phyloP scores from a whole-genome alignment of 1,140 invertebrate genomes.

The Drosophila ficusphila region DNA sequence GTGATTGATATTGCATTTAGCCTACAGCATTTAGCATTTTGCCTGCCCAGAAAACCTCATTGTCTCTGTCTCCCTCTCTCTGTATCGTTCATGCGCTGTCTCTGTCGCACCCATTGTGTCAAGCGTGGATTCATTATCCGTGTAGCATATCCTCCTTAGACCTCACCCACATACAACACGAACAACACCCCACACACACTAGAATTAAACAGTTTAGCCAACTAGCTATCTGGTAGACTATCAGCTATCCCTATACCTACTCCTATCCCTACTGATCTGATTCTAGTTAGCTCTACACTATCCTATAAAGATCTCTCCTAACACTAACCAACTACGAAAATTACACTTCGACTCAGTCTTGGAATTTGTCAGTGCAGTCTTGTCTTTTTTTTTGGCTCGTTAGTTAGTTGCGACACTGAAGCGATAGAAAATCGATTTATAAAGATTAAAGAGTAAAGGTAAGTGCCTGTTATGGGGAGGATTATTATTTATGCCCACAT shows the following conservation, averaged over 20 bases:
- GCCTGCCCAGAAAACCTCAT: slow-evolving; percentile 34
- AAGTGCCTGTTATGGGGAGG: slow-evolving; percentile 57
- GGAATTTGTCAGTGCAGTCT: slow-evolving; percentile 63
- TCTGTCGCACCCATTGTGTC: slow-evolving; percentile 27
- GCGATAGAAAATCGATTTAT: slow-evolving; percentile 70
- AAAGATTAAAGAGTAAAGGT: slow-evolving; percentile 63
- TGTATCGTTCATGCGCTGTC: slow-evolving; percentile 13
- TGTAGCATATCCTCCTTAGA: slow-evolving; percentile 26
- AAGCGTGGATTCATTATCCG: slow-evolving; percentile 20
- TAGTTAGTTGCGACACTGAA: slow-evolving; percentile 66
- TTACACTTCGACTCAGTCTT: slow-evolving; percentile 67
- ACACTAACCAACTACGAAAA: slow-evolving; percentile 64
- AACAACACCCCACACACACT: slow-evolving; percentile 42
- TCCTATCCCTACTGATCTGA: slow-evolving; percentile 14
- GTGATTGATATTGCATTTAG: slow-evolving; percentile 70
- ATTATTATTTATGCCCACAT: slow-evolving; percentile 56
- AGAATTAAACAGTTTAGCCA: slow-evolving; percentile 27
- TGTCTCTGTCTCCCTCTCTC: slow-evolving; percentile 20
- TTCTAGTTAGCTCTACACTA: slow-evolving; percentile 25
- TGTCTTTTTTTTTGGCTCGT: slow-evolving; percentile 12
- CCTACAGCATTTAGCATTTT: slow-evolving; percentile 16
- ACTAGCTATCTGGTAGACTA: slow-evolving; percentile 26
- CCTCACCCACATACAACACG: slow-evolving; percentile 49
- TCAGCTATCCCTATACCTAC: slow-evolving; percentile 36
- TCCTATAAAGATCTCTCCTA: slow-evolving; percentile 29